Percentiles rank a stretch among this genome's conserved stretches.
These are phyloP conservation scores for Oophaga pumilio DNA, from an alignment of 2,113 vertebrate species.

Conservation along the genomic window DNA sequence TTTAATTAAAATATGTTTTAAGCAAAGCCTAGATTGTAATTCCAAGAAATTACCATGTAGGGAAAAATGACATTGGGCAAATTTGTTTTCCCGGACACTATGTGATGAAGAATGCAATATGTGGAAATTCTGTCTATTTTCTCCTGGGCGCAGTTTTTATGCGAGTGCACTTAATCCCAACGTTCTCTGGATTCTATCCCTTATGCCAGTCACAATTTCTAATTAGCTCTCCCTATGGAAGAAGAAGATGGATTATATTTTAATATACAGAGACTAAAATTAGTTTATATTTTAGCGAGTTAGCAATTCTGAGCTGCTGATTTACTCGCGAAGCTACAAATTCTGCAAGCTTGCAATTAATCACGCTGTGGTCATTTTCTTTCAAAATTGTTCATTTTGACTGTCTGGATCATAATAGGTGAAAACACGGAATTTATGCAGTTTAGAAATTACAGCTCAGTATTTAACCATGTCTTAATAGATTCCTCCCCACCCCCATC, in stretches of 20 bases:
- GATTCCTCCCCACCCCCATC: constrained; percentile 66
- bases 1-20: constrained; percentile 58
- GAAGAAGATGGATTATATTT: constrained; percentile 93
- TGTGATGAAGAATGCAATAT: constrained; percentile 54
- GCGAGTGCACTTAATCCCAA: constrained; percentile 71
- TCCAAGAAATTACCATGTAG: constrained; percentile 47
- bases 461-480: constrained; percentile 71
- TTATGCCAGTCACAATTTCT: constrained; percentile 83
- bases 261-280: constrained; percentile 87
- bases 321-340: constrained; percentile 85
- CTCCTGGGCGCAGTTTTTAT: constrained; percentile 64
- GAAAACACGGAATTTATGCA: constrained; percentile 77
- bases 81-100: constrained; percentile 57
- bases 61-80: constrained; percentile 57
- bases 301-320: constrained; percentile 83
- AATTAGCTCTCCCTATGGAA: constrained; percentile 83
- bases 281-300: constrained; percentile 90
- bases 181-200: constrained; percentile 75
- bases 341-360: constrained; percentile 80
- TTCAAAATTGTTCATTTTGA: constrained; percentile 71
- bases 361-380: constrained; percentile 67
- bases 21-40: constrained; percentile 51
- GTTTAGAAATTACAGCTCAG: constrained; percentile 79
- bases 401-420: constrained; percentile 72
- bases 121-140: constrained; percentile 68